A percentile compares a stretch with the other conserved stretches of the same genome.
These are phyloP conservation scores for Nothoprocta pentlandii DNA, from an alignment of 2,113 vertebrate genomes.

Conservation along the genomic window DNA sequence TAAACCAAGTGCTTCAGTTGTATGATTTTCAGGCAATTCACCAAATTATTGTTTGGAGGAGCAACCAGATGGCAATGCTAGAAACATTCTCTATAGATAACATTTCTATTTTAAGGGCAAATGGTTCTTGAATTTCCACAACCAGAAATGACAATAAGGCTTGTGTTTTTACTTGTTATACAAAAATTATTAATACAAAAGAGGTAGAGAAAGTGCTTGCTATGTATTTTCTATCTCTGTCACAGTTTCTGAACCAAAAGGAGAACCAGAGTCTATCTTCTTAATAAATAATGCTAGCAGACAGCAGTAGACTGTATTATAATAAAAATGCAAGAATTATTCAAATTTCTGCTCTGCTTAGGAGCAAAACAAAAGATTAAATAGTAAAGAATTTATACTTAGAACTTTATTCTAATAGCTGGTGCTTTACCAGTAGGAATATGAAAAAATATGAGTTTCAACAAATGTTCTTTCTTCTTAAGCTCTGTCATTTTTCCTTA, in stretches of 20 bases:
- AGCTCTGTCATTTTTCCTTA: not conserved
- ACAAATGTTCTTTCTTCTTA: not conserved
- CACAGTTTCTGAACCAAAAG: not conserved
- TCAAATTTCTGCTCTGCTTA: not conserved
- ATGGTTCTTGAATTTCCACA: not conserved
- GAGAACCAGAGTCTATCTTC: not conserved
- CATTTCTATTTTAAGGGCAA: not conserved
- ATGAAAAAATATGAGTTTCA: not conserved
- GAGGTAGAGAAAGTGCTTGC: not conserved
- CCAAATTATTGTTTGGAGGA: not conserved
- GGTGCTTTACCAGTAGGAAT: conserved; percentile 6
- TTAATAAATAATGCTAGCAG: not conserved
- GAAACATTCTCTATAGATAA: conserved; percentile 26
- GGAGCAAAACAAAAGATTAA: not conserved
- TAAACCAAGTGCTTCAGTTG: not conserved
- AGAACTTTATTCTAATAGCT: not conserved
- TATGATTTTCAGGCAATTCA: conserved; percentile 18
- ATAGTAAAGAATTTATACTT: not conserved
- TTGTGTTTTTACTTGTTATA: not conserved
- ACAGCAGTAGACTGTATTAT: not conserved
- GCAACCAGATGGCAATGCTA: not conserved
- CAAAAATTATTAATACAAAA: not conserved
- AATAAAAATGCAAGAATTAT: not conserved
- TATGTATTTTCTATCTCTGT: not conserved
- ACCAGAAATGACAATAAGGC: not conserved